Conservation (phyloP, 2,113 vertebrate species). For the Bujurquina vittata region DNA sequence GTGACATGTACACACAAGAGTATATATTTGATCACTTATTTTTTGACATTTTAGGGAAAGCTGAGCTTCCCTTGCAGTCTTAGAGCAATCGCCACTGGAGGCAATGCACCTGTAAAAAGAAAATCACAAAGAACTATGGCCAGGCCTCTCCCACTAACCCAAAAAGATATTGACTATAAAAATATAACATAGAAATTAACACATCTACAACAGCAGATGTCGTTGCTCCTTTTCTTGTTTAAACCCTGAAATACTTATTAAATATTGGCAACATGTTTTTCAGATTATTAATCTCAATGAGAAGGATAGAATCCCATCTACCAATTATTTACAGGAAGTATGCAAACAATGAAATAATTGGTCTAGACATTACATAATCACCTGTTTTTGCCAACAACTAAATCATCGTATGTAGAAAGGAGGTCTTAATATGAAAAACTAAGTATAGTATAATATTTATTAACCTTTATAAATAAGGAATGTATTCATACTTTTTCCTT, state of each 20-base stretch:
- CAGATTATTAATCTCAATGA: background rate
- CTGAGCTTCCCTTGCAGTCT: too few relatives aligned
- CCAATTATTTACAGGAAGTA: too few relatives aligned
- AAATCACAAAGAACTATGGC: slow-evolving; percentile 40
- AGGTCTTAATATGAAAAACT: background rate
- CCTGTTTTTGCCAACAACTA: background rate
- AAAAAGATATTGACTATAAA: slow-evolving; percentile 21
- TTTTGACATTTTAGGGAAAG: too few relatives aligned
- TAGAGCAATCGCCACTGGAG: too few relatives aligned
- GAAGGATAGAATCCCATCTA: too few relatives aligned
- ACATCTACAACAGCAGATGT: background rate
- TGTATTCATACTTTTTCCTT: background rate
- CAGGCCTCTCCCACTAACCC: slow-evolving; percentile 29
- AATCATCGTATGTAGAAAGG: background rate
- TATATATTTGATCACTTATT: too few relatives aligned
- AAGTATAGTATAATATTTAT: background rate
- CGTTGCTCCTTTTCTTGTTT: background rate
- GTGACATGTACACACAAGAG: too few relatives aligned
- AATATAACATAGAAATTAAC: slow-evolving; percentile 15
- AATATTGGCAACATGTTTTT: background rate
- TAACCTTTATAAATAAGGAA: background rate
- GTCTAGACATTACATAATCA: too few relatives aligned
- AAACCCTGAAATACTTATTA: background rate
- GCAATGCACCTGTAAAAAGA: slow-evolving; percentile 51
- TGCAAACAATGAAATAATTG: too few relatives aligned